These are phyloP conservation scores for Laothoe populi DNA, from an alignment of 2,888 invertebrate genomes.

Conservation along the genomic window DNA sequence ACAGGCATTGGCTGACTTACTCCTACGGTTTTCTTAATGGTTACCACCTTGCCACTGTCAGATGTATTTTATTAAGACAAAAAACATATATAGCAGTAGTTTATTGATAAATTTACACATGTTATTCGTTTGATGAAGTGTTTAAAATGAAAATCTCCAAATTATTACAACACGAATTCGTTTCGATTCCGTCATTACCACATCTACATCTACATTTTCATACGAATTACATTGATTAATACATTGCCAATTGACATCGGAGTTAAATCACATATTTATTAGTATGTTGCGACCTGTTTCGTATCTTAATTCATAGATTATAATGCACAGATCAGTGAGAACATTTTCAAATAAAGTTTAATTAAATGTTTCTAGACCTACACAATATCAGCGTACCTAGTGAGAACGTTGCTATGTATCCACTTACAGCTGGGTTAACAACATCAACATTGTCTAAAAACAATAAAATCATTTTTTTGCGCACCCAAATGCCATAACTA, in stretches of 20 bases:
- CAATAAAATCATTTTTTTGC: no score
- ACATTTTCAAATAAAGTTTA: not conserved
- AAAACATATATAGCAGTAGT: slow-evolving; percentile 4
- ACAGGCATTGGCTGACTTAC: no score
- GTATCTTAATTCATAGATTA: slow-evolving; percentile 19
- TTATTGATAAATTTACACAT: slow-evolving; percentile 13
- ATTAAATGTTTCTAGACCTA: not conserved
- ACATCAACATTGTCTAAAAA: no score
- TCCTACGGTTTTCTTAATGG: no score
- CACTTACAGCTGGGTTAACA: no score
- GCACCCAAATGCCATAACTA: no score
- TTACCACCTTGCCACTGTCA: no score
- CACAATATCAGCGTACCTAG: not conserved
- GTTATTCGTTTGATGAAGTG: slow-evolving; percentile 7
- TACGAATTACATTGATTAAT: slow-evolving; percentile 53
- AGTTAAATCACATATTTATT: slow-evolving; percentile 45
- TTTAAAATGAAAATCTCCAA: slow-evolving; percentile 17
- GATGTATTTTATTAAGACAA: not conserved
- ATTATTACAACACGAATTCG: slow-evolving; percentile 9
- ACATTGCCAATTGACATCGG: slow-evolving; percentile 49
- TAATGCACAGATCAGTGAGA: slow-evolving; percentile 6
- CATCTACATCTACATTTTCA: slow-evolving; percentile 38
- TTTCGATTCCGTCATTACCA: slow-evolving; percentile 8
- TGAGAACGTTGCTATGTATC: no score
- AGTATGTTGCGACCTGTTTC: slow-evolving; percentile 20